phyloP scores from a whole-genome alignment of 30 jellyfish, hydroid and myxozoan genomes.

The Turritopsis dohrnii region DNA sequence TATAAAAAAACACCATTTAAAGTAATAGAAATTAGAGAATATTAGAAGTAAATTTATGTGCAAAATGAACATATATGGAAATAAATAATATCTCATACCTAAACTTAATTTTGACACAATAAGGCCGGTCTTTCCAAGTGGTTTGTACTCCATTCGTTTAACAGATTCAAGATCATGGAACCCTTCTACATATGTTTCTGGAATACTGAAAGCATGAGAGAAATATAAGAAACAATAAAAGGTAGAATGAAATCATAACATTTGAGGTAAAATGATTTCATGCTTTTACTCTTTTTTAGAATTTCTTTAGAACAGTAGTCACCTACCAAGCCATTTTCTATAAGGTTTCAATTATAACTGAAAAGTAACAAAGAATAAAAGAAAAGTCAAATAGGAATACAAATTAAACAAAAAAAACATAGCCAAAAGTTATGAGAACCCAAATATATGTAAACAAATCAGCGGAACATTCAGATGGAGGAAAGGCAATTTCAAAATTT shows the following conservation, averaged over 20 bases:
- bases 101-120: conserved; percentile 57
- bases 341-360: not conserved
- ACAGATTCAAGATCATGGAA: conserved; percentile 43
- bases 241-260: not conserved
- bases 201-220: not conserved
- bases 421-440: no score
- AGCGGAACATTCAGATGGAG: no score
- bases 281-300: no score
- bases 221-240: not conserved
- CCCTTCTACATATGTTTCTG: conserved; percentile 53
- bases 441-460: no score
- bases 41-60: not conserved
- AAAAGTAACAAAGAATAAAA: not conserved
- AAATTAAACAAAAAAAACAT: not conserved
- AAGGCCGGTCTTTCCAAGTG: conserved; percentile 68
- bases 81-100: conserved; percentile 28
- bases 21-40: not conserved
- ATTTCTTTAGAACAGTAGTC: not conserved
- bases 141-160: conserved; percentile 61
- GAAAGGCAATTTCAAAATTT: no score
- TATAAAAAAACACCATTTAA: not conserved
- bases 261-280: not conserved
- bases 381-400: not conserved
- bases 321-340: not conserved
- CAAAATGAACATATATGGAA: not conserved